Evolutionary conservation across 2,888 invertebrate genomes (phyloP).

Genomic region (Epirrita christyi): DNA sequence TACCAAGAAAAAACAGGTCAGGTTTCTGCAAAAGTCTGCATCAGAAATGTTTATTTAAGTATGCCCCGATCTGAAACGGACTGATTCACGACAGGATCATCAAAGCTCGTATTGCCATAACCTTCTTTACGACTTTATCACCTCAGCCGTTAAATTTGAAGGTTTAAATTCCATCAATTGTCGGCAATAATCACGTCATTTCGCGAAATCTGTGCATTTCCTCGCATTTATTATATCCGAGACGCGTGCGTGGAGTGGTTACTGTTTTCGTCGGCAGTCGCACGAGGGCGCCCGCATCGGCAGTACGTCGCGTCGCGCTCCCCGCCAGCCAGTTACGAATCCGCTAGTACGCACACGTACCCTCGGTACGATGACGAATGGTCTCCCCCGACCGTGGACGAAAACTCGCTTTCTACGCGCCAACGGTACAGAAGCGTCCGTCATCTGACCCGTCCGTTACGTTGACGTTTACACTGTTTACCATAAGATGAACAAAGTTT

Average conservation of each 20-base stretch:
- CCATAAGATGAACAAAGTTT: slow-evolving; percentile 63
- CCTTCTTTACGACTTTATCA: slow-evolving; percentile 31
- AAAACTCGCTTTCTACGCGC: slow-evolving; percentile 70
- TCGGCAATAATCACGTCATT: slow-evolving; percentile 52
- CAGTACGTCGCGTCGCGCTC: slow-evolving; percentile 61
- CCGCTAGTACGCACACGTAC: slow-evolving; percentile 43
- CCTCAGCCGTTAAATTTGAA: slow-evolving; percentile 30
- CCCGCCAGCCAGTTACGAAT: slow-evolving; percentile 31
- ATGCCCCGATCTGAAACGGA: slow-evolving; percentile 12
- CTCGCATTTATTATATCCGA: slow-evolving; percentile 55
- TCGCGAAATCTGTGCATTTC: slow-evolving; percentile 63
- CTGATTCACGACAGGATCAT: slow-evolving; percentile 27
- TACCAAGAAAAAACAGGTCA: slow-evolving; percentile 6
- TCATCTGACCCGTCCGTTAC: slow-evolving; percentile 67
- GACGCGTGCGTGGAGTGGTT: slow-evolving; percentile 36
- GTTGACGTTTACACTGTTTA: slow-evolving; percentile 66
- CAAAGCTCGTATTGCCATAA: slow-evolving; percentile 36
- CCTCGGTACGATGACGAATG: slow-evolving; percentile 58
- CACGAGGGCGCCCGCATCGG: slow-evolving; percentile 70
- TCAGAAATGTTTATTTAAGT: slow-evolving; percentile 16
- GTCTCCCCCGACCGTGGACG: slow-evolving; percentile 48
- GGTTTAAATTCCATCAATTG: slow-evolving; percentile 50
- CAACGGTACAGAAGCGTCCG: slow-evolving; percentile 63
- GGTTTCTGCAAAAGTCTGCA: slow-evolving; percentile 1
- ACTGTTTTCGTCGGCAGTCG: slow-evolving; percentile 57